Evolutionary conservation across 2,888 invertebrate genomes (phyloP).

Genomic region (Tuberolachnus salignus): DNA sequence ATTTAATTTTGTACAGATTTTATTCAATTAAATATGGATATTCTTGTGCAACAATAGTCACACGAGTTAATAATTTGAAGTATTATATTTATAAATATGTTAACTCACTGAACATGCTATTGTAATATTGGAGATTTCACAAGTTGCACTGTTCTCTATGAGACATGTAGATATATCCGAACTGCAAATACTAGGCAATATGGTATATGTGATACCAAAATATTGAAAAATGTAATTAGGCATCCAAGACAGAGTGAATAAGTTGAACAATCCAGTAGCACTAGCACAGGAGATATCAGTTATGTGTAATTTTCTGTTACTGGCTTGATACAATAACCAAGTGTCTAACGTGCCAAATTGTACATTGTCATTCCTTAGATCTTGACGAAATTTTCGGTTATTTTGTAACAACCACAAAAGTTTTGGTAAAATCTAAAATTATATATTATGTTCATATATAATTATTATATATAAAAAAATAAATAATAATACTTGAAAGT

Average conservation of each 20-base stretch:
- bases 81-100: background rate
- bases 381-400: constrained; percentile 72
- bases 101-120: constrained; percentile 77
- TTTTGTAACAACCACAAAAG: constrained; percentile 80
- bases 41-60: no score
- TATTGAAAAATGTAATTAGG: constrained; percentile 70
- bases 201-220: constrained; percentile 74
- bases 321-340: constrained; percentile 83
- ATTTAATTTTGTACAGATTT: no score
- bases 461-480: constrained; percentile 14
- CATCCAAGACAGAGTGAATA: constrained; percentile 87
- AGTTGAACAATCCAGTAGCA: constrained; percentile 91
- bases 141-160: constrained; percentile 73
- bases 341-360: constrained; percentile 90
- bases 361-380: constrained; percentile 70
- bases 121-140: constrained; percentile 73
- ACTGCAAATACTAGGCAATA: constrained; percentile 82
- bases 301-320: constrained; percentile 70
- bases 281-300: constrained; percentile 91
- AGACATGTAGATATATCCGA: constrained; percentile 68
- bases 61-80: no score
- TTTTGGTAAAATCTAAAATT: constrained; percentile 74
- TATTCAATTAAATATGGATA: no score
- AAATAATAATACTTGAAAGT: constrained; percentile 51
- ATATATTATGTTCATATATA: constrained; percentile 23